A percentile compares a stretch with the other conserved stretches of the same genome.
These are phyloP conservation scores for Metallyticus violacea DNA, from an alignment of 2,888 invertebrate species.

Conservation along the genomic window DNA sequence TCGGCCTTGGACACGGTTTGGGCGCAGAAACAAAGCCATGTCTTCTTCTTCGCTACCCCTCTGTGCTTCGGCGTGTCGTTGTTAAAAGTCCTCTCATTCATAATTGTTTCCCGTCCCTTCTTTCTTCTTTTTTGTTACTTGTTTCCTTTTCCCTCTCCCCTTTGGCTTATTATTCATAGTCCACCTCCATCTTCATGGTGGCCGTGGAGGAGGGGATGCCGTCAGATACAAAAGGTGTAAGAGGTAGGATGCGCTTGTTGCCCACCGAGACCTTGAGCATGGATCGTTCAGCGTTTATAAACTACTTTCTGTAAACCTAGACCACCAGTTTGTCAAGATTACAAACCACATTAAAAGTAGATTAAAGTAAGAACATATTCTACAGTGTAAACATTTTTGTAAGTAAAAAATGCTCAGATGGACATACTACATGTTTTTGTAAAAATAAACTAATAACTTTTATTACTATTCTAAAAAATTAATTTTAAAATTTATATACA, in stretches of 20 bases:
- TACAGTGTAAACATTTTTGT: too few species aligned
- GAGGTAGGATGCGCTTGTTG: neutral
- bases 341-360: too few species aligned
- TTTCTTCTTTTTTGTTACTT: neutral
- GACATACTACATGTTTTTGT: too few species aligned
- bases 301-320: neutral
- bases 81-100: neutral
- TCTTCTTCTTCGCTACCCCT: too few species aligned
- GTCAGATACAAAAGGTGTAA: neutral
- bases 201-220: neutral
- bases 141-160: neutral
- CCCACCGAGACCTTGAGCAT: neutral
- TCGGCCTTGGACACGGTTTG: neutral
- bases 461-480: too few species aligned
- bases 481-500: too few species aligned
- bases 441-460: too few species aligned
- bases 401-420: too few species aligned
- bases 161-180: neutral
- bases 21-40: neutral
- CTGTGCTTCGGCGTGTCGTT: neutral
- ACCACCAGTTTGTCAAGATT: too few species aligned
- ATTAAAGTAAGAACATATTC: too few species aligned
- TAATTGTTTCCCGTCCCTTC: neutral
- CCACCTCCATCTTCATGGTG: neutral
- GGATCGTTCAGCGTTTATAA: neutral